Evolutionary conservation across 2,888 invertebrate genomes (phyloP), one percentile per base, ranked within the genome.

Genomic region (Volucella bombylans): DNA sequence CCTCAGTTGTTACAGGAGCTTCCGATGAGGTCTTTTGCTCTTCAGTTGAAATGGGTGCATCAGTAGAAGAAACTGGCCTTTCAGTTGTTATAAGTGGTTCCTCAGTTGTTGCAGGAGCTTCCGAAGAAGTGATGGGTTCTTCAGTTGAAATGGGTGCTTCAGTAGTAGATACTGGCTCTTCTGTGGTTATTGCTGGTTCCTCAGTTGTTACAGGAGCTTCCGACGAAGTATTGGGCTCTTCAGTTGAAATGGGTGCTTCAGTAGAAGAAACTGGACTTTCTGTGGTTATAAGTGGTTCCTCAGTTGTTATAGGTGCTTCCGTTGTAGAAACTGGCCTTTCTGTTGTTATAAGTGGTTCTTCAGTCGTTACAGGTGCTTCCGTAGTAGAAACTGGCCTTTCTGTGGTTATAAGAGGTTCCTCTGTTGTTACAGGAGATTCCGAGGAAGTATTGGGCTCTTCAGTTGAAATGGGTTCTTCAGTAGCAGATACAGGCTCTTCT

Each of bases 271-370:
- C 1, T 12, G 61, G 6, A 0, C 6, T 6, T 11, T 47, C 45
- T 43, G 67, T 55, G 39, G 76, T 72, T 83, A 43, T 23, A 23
- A 1, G 1, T 14, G 61, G 43, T 15, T 39, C 43, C 39, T 68
- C 41, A 3, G 71, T 57, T 14, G 59, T 31, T 10, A 3, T 23
- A 14, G 18, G 12, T 18, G 8, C 50, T 41, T 59, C 57, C 43
- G 64, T 71, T 10, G 69, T 1, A 50, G 49, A 45, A 2, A 47
- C 54, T 57, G 57, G 11, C 15, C 14, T 39, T 8, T 55, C 61
- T 1, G 57, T 50, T 10, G 77, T 64, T 10, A 71, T 50, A 61
- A 31, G 31, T 38, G 85, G 65, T 1, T 31, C 62, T 1, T 54
- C 69, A 8, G 83, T 52, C 8, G 76, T 62, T 18, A 52, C 12